These are phyloP conservation scores for Ceriagrion tenellum DNA, from an alignment of 2,888 invertebrate genomes.

Conservation along the genomic window DNA sequence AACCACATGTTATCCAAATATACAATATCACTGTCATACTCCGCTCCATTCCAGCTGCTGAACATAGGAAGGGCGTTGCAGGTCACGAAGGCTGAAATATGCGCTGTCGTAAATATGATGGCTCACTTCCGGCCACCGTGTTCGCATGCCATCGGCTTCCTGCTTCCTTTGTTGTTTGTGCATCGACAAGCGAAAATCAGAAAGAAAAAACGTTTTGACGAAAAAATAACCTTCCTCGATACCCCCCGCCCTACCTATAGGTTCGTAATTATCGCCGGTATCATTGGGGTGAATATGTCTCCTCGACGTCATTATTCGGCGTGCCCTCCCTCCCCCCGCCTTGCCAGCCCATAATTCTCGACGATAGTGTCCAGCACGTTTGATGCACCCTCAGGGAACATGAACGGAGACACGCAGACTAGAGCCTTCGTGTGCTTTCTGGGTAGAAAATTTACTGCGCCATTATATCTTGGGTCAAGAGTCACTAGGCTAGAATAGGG, in stretches of 20 bases:
- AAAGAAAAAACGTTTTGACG: neutral
- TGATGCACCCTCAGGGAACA: neutral
- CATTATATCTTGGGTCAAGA: too few species aligned
- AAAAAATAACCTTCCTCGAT: neutral
- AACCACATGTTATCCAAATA: neutral
- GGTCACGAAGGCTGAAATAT: slow-evolving; percentile 1
- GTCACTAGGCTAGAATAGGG: too few species aligned
- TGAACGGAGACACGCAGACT: neutral
- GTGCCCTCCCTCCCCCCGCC: neutral
- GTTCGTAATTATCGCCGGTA: neutral
- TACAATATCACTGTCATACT: neutral
- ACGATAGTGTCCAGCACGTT: neutral
- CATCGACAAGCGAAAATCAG: neutral
- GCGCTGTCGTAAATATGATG: neutral
- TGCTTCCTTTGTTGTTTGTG: neutral
- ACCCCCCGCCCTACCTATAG: neutral
- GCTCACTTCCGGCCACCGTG: slow-evolving; percentile 18
- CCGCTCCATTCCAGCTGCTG: neutral
- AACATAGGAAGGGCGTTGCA: neutral
- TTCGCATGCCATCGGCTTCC: neutral
- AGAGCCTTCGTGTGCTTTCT: too few species aligned
- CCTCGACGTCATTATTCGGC: neutral
- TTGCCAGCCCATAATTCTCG: neutral
- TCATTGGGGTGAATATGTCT: neutral
- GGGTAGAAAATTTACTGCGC: too few species aligned